phyloP scores from a whole-genome alignment of 2,113 vertebrate genomes.

The Vimba vimba region DNA sequence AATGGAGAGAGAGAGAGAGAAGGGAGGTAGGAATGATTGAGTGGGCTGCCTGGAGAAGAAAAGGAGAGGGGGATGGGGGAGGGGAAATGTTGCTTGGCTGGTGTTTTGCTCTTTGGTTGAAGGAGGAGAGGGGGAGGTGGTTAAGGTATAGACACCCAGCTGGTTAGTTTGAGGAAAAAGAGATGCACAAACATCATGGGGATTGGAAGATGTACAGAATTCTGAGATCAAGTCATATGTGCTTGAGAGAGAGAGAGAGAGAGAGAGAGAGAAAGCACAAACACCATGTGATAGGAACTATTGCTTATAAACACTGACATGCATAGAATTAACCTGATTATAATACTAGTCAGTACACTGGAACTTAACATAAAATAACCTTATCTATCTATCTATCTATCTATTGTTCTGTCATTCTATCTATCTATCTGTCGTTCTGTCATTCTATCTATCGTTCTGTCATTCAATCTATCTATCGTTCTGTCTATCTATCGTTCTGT shows the following conservation, averaged over 20 bases:
- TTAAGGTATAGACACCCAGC: conserved; percentile 52
- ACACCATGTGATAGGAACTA: not conserved
- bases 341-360: not conserved
- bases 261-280: no score
- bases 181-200: conserved; percentile 35
- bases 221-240: conserved; percentile 4
- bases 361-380: not conserved
- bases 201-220: conserved; percentile 4
- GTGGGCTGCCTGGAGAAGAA: conserved; percentile 69
- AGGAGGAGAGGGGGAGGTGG: conserved; percentile 49
- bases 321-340: not conserved
- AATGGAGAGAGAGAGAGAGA: conserved; percentile 62
- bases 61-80: conserved; percentile 60
- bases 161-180: conserved; percentile 37
- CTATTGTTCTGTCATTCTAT: no score
- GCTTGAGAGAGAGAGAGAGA: not conserved
- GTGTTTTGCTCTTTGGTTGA: conserved; percentile 66
- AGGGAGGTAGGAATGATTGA: conserved; percentile 70
- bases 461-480: no score
- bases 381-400: not conserved
- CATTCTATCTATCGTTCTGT: not conserved
- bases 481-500: no score
- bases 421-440: not conserved
- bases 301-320: not conserved
- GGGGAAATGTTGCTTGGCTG: conserved; percentile 64